These are phyloP conservation scores for Craseonycteris thonglongyai DNA, from an alignment of 2,113 vertebrate genomes.

Conservation along the genomic window DNA sequence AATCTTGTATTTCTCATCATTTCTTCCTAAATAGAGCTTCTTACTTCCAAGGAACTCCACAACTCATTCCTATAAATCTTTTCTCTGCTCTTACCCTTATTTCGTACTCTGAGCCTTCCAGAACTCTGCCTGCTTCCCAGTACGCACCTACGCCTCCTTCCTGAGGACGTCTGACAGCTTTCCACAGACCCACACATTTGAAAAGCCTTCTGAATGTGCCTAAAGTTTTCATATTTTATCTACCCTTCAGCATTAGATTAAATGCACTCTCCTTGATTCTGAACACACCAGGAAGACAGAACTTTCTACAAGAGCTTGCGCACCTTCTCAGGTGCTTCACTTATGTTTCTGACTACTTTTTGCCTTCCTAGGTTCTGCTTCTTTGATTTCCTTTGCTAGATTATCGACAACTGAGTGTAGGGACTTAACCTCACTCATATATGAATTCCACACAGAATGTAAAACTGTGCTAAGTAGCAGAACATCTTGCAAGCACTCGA, in stretches of 20 bases:
- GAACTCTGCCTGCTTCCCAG: not conserved
- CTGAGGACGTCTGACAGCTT: not conserved
- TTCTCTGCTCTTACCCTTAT: not conserved
- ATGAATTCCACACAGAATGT: not conserved
- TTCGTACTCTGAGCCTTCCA: not conserved
- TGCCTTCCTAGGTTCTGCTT: not conserved
- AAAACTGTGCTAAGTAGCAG: not conserved
- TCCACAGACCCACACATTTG: not conserved
- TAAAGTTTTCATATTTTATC: not conserved
- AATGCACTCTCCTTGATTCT: not conserved
- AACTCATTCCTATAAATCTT: not conserved
- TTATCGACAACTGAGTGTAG: not conserved
- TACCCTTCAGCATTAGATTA: not conserved
- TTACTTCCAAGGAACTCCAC: not conserved
- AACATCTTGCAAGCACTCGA: conserved; percentile 37
- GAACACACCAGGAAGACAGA: not conserved
- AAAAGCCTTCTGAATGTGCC: not conserved
- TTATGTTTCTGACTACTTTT: not conserved
- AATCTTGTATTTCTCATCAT: not conserved
- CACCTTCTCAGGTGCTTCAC: not conserved
- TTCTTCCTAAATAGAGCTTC: not conserved
- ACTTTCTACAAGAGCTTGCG: not conserved
- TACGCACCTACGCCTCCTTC: not conserved
- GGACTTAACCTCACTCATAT: not conserved
- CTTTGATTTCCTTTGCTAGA: not conserved